Conservation (phyloP, 2,113 vertebrate species). For the Myanophis thanlyinensis region DNA sequence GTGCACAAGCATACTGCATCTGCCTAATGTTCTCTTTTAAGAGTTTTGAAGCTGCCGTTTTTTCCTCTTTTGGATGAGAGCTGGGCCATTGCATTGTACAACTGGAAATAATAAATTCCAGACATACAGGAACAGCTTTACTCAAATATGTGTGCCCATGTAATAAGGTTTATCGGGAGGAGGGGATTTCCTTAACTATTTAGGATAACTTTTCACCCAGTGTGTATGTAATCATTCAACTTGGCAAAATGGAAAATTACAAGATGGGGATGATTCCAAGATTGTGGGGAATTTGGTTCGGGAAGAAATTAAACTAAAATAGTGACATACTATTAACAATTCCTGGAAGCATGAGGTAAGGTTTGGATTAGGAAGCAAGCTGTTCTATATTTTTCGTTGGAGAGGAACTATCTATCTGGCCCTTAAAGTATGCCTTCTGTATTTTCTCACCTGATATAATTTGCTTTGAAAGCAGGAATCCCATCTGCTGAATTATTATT, state of each 20-base stretch:
- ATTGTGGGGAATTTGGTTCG: background rate
- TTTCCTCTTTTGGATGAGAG: background rate
- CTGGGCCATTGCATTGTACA: background rate
- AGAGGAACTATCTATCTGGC: background rate
- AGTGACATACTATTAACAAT: background rate
- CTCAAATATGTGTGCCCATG: background rate
- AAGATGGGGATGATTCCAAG: background rate
- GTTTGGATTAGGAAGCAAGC: background rate
- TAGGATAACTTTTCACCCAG: background rate
- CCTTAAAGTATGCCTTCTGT: fast-evolving
- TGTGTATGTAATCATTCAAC: background rate
- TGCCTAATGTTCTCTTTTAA: background rate
- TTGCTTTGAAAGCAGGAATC: background rate
- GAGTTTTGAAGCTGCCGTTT: background rate
- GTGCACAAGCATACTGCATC: background rate
- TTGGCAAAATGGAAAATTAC: background rate
- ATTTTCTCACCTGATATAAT: background rate
- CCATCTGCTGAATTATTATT: background rate
- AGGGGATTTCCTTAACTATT: background rate
- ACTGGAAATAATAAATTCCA: background rate
- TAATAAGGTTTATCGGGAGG: background rate
- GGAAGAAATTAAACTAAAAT: background rate
- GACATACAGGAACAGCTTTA: background rate
- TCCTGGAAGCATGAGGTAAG: background rate
- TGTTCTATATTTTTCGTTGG: fast-evolving